These are phyloP conservation scores for Pentamera pediparva DNA, from an alignment of 53 echinoderm and acorn worm genomes.

Conservation along the genomic window DNA sequence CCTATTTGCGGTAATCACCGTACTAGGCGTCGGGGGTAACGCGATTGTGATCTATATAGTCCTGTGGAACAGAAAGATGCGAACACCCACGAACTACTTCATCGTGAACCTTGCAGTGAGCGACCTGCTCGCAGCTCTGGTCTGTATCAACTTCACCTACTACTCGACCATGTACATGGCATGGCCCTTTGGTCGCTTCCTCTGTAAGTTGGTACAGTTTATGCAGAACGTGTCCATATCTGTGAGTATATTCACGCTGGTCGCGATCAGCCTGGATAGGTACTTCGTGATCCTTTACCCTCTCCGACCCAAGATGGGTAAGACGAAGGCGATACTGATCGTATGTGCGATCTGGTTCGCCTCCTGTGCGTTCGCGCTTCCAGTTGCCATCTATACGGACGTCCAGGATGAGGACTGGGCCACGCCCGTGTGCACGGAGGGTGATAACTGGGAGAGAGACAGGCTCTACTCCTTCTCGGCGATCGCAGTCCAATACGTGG, in stretches of 20 bases:
- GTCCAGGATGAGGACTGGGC: constrained; percentile 33
- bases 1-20: constrained; percentile 62
- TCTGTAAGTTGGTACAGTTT: constrained; percentile 78
- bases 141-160: constrained; percentile 91
- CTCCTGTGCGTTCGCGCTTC: constrained; percentile 61
- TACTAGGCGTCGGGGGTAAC: constrained; percentile 83
- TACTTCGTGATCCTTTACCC: constrained; percentile 92
- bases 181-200: constrained; percentile 83
- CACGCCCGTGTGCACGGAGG: constrained; percentile 58
- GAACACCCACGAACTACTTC: constrained; percentile 95
- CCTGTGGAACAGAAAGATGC: constrained; percentile 81
- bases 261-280: constrained; percentile 86
- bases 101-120: constrained; percentile 91
- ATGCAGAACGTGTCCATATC: constrained; percentile 89
- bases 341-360: constrained; percentile 69
- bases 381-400: constrained; percentile 57
- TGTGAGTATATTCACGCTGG: constrained; percentile 91
- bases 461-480: constrained; percentile 53
- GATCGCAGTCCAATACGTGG: constrained; percentile 75
- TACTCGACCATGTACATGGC: constrained; percentile 72
- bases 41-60: constrained; percentile 90
- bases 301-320: constrained; percentile 62
- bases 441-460: constrained; percentile 43
- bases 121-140: constrained; percentile 78
- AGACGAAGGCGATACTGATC: constrained; percentile 56